Base-by-base conservation (phyloP, 2,888 invertebrate species). In the Ophonus ardosiacus region DNA sequence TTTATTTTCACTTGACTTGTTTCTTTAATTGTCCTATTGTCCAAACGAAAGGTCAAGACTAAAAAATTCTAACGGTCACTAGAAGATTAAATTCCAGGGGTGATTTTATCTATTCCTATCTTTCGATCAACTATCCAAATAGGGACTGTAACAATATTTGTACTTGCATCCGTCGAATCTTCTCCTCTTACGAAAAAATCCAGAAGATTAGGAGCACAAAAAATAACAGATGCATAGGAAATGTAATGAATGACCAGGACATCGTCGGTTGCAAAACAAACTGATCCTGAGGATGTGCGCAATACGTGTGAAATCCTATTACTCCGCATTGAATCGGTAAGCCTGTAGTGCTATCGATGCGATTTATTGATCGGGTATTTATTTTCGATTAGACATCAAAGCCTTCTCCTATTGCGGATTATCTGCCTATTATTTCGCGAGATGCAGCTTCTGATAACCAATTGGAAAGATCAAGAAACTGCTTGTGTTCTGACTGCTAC, bases 371-470 rank as follows among this genome's bases (percentile, higher is more conserved):
- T 87, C 87, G 81, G 86, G 88, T 89, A 89, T 89, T 90, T 90
- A 90, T 90, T 90, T 89, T 90, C 90, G 90, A 90, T 90, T 89
- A 89, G 85, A 89, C 90, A 88, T 90, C 90, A 91, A 91, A 91
- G 90, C 90, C 89, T 88, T 88, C 89, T 90, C 89, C 90, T 90
- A 63, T 90, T 88, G 88, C 88, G 89, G 90, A 90, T 90, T 90
- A 90, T 87, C 88, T 88, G 87, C 57, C 43, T 82, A 82, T 83
- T 83, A 82, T 82, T 81, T 68, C 51, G 51, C 65, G 15, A 68
- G 81, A 81, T 81, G 21, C 56, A 43, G 8, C 56, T 65, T 24
- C 63, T 68, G 81, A 81, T 81, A 81, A 68, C 56, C 81, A 65
- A 81, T 81, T 81, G 43, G 81, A 81, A 81, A 81, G 81, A 81